Base-by-base conservation (phyloP, 2,113 vertebrate genomes). In the Condylura cristata region DNA sequence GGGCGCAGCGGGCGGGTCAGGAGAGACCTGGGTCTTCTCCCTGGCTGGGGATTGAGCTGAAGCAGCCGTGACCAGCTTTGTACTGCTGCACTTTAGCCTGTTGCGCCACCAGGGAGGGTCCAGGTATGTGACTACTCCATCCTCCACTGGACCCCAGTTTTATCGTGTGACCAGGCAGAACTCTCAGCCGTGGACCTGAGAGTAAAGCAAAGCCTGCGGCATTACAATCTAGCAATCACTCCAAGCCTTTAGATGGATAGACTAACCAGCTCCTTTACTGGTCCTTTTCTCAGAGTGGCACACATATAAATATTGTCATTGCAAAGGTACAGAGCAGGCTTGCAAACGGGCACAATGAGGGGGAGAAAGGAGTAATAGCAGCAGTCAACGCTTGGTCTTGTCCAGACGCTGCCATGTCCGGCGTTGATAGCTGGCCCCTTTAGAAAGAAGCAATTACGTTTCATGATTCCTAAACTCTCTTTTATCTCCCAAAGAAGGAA, bases 151-250 rank as follows among this genome's bases (percentile, higher is more conserved):
- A 76, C 63, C 75, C 60, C 8, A 76, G 17, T 34, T 7, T 80
- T 28, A 92, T 74, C 78, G 74, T 53, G 34, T 5, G 5, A 61
- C 13, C 48, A 6, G 5, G 16, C 58, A 22, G 24, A 78, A 16
- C 9, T 71, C 85, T 85, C 34, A 39, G 44, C 76, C 75, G n/a
- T 71, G 46, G 32, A 65, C 58, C 34, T 30, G n/a, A 66, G 86
- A 46, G 48, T 16, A 56, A 53, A 61, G 74, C 9, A 34, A n/a
- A 80, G 24, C 44, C 68, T 51, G 32, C 48, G 86, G 70, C 93
- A 95, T 82, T 81, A 82, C 95, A 85, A 88, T 53, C 56, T 46
- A 79, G 70, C 83, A 17, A 26, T 90, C 53, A 63, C 63, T 51
- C 71, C 72, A 48, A 16, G 79, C 44, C 70, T 53, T 76, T 70